Evolutionary conservation across 1,140 invertebrate genomes (phyloP).

Genomic region (Holotrichia oblita): DNA sequence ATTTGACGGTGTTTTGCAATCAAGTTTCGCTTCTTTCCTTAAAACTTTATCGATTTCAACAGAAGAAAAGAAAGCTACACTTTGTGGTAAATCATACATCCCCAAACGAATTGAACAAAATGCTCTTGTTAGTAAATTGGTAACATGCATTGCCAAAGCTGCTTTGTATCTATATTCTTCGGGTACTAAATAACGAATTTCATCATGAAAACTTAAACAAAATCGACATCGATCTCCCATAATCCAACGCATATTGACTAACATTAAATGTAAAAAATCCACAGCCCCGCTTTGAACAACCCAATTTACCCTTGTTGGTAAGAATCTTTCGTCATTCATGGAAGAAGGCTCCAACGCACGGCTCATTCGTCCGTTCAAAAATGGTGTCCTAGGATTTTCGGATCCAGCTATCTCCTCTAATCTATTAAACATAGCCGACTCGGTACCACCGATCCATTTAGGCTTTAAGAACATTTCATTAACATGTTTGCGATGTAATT

Average conservation of each 20-base stretch:
- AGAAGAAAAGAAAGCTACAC: slow-evolving; percentile 95
- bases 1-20: slow-evolving; percentile 94
- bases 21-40: slow-evolving; percentile 88
- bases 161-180: slow-evolving; percentile 84
- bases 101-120: slow-evolving; percentile 87
- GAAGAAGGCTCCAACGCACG: slow-evolving; percentile 78
- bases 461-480: slow-evolving; percentile 74
- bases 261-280: slow-evolving; percentile 96
- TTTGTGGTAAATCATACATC: slow-evolving; percentile 87
- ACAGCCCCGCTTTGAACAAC: slow-evolving; percentile 99
- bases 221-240: slow-evolving; percentile 85
- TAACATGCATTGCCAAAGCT: slow-evolving; percentile 94
- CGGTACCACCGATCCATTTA: slow-evolving; percentile 84
- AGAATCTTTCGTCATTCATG: slow-evolving; percentile 69
- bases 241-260: slow-evolving; percentile 95
- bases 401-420: slow-evolving; percentile 88
- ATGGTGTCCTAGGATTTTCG: slow-evolving; percentile 79
- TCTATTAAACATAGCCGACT: slow-evolving; percentile 98
- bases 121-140: slow-evolving; percentile 90
- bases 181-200: slow-evolving; percentile 92
- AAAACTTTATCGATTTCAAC: slow-evolving; percentile 96
- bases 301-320: slow-evolving; percentile 96
- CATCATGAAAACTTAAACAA: slow-evolving; percentile 97
- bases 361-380: slow-evolving; percentile 85
- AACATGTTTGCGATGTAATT: slow-evolving; percentile 66